Percentiles rank a stretch among this genome's conserved stretches.
phyloP scores from a whole-genome alignment of 2,113 vertebrate species.

The Eulemur macaco region DNA sequence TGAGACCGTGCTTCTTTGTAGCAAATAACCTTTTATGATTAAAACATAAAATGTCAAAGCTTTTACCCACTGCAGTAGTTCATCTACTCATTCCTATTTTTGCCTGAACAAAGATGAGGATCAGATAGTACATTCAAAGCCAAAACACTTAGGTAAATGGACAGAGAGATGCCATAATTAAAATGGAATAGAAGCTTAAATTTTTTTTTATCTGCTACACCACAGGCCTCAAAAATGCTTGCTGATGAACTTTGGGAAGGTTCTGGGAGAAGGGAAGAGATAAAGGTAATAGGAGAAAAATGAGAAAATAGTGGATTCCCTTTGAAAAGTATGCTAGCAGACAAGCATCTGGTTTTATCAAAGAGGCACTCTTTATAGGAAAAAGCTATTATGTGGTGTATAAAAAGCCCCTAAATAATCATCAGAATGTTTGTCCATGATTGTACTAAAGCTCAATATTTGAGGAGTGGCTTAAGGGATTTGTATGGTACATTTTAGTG shows the following conservation, averaged over 20 bases:
- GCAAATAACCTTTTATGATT: conserved; percentile 12
- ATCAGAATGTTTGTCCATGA: conserved; percentile 28
- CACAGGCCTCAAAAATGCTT: conserved; percentile 37
- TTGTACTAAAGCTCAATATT: conserved; percentile 14
- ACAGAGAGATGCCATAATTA: neutral
- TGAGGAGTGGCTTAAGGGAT: neutral
- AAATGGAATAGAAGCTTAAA: neutral
- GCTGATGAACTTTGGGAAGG: neutral
- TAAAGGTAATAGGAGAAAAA: neutral
- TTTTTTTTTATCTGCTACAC: neutral
- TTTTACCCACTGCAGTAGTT: conserved; percentile 2
- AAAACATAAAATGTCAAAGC: conserved; percentile 19
- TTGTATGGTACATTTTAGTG: conserved; percentile 49
- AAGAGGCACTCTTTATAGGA: conserved; percentile 45
- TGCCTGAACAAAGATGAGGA: conserved; percentile 12
- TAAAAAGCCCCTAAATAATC: conserved; percentile 27
- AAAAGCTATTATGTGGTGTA: neutral
- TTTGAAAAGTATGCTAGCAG: neutral
- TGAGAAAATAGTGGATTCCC: neutral
- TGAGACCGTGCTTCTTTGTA: neutral
- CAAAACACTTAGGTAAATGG: neutral
- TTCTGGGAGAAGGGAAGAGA: neutral
- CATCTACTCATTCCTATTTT: conserved; percentile 18
- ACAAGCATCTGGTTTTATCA: conserved; percentile 40
- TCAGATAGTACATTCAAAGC: conserved; percentile 40